Evolutionary conservation across 2,113 vertebrate genomes (phyloP).

Genomic region (Pao palembangensis): DNA sequence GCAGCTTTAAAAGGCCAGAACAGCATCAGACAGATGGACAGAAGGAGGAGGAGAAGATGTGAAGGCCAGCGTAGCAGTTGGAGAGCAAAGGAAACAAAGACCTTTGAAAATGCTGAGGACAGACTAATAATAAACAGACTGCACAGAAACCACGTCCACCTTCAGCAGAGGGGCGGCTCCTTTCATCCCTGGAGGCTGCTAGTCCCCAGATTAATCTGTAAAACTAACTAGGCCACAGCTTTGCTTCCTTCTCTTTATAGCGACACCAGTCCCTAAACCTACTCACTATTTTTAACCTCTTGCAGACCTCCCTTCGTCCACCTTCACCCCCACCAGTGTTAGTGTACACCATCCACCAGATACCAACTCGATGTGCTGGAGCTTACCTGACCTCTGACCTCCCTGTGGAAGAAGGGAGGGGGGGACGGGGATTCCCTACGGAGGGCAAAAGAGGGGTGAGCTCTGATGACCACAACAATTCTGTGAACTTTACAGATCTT

Average conservation of each 20-base stretch:
- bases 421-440: background rate
- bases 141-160: background rate
- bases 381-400: slow-evolving; percentile 29
- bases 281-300: no score
- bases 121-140: no score
- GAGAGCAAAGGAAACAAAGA: background rate
- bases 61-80: background rate
- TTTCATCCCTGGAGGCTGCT: slow-evolving; percentile 24
- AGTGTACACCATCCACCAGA: background rate
- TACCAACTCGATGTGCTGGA: background rate
- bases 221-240: slow-evolving; percentile 57
- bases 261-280: background rate
- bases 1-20: slow-evolving; percentile 1
- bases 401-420: background rate
- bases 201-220: slow-evolving; percentile 48
- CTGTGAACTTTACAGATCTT: no score
- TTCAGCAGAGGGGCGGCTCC: background rate
- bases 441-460: background rate
- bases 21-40: background rate
- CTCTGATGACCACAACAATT: background rate
- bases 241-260: slow-evolving; percentile 19
- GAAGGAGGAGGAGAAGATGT: background rate
- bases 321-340: no score
- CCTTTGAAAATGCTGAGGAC: no score
- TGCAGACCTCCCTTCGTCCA: background rate